A percentile compares a stretch with the other conserved stretches of the same genome.
phyloP scores from a whole-genome alignment of 1,140 invertebrate genomes.

The Gryllus bimaculatus region DNA sequence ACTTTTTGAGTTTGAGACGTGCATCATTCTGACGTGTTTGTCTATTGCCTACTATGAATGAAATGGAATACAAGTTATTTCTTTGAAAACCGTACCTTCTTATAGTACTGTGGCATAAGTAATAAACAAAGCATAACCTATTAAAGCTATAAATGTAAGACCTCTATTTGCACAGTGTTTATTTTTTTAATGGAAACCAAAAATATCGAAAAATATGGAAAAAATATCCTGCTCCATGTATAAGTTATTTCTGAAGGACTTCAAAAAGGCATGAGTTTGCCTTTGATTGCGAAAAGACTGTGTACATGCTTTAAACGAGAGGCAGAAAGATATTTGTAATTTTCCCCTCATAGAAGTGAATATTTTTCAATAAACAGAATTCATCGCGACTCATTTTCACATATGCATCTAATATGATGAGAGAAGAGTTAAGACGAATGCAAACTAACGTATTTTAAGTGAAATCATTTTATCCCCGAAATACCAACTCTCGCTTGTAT shows the following conservation, averaged over 20 bases:
- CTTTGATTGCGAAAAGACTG: not conserved
- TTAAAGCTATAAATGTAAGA: constrained; percentile 6
- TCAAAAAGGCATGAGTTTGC: not conserved
- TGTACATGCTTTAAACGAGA: not conserved
- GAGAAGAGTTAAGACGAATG: not conserved
- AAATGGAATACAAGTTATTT: not conserved
- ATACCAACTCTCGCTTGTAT: not conserved
- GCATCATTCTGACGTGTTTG: not conserved
- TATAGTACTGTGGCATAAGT: not conserved
- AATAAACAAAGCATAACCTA: constrained; percentile 5
- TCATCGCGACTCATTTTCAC: not conserved
- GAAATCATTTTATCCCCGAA: not conserved
- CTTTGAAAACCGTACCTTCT: not conserved
- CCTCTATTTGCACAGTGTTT: not conserved
- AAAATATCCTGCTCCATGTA: not conserved
- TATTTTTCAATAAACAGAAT: not conserved
- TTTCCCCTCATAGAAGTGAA: constrained; percentile 4
- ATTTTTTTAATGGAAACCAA: not conserved
- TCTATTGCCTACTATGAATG: not conserved
- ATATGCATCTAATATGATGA: not conserved
- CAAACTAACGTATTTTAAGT: not conserved
- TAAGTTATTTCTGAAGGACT: not conserved
- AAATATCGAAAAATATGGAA: not conserved
- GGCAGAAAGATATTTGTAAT: not conserved
- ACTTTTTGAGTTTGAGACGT: not conserved